Percentiles rank a stretch among this genome's conserved stretches.
Evolutionary conservation across 1,140 invertebrate genomes (phyloP).

Genomic region (Drosophila grimshawi): DNA sequence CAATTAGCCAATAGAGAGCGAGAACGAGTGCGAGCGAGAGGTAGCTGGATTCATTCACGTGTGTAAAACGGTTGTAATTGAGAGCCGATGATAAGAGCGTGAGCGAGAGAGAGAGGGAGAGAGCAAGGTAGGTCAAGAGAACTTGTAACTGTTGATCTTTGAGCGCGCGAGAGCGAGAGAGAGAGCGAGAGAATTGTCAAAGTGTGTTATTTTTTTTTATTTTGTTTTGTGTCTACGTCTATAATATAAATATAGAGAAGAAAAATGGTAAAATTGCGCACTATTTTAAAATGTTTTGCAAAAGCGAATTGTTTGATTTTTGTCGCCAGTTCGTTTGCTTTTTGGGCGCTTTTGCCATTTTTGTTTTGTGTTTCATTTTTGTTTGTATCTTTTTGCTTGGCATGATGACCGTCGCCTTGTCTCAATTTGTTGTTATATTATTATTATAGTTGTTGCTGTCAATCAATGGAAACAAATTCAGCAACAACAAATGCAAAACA

Average conservation of each 20-base stretch:
- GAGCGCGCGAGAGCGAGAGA: slow-evolving; percentile 5
- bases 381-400: slow-evolving; percentile 24
- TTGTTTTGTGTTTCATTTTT: slow-evolving; percentile 38
- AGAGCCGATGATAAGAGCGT: slow-evolving; percentile 28
- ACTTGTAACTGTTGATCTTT: slow-evolving; percentile 25
- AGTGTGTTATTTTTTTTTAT: slow-evolving; percentile 39
- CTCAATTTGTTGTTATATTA: slow-evolving; percentile 45
- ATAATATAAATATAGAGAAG: slow-evolving; percentile 61
- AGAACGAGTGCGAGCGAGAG: neutral
- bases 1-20: slow-evolving; percentile 27
- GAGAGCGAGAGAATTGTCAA: slow-evolving; percentile 26
- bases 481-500: slow-evolving; percentile 33
- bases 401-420: slow-evolving; percentile 44
- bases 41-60: slow-evolving; percentile 34
- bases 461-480: slow-evolving; percentile 50
- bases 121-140: neutral
- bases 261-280: slow-evolving; percentile 72
- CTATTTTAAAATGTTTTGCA: slow-evolving; percentile 82
- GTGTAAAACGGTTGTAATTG: slow-evolving; percentile 45
- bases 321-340: slow-evolving; percentile 21
- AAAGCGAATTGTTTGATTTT: slow-evolving; percentile 58
- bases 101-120: slow-evolving; percentile 10
- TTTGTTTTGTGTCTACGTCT: slow-evolving; percentile 32
- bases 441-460: slow-evolving; percentile 57
- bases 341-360: neutral